A percentile compares a stretch with the other conserved stretches of the same genome.
phyloP scores from a whole-genome alignment of 2,888 invertebrate species.

The Dioctria rufipes region DNA sequence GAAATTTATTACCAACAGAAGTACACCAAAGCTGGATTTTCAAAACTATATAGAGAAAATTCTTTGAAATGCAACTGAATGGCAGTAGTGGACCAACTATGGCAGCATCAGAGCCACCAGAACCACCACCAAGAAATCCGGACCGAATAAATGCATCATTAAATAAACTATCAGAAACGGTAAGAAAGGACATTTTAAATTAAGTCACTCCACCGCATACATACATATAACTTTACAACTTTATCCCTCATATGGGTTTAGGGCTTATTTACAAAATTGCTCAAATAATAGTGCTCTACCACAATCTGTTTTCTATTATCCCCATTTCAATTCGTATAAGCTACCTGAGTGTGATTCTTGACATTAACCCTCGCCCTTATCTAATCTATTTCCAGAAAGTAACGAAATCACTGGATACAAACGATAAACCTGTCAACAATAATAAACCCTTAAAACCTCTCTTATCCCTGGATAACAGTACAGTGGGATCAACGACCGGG shows the following conservation, averaged over 20 bases:
- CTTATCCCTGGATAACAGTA: slow-evolving; percentile 67
- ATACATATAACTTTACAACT: not conserved
- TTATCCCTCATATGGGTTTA: not conserved
- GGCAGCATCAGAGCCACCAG: slow-evolving; percentile 72
- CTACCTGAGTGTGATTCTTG: not conserved
- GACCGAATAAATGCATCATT: slow-evolving; percentile 72
- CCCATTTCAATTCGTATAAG: not conserved
- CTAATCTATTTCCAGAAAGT: slow-evolving; percentile 65
- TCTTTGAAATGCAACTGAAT: slow-evolving; percentile 69
- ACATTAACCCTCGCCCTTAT: not conserved
- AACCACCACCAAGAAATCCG: slow-evolving; percentile 72
- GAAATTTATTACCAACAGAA: slow-evolving; percentile 29
- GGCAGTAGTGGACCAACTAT: slow-evolving; percentile 69
- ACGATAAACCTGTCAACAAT: slow-evolving; percentile 66
- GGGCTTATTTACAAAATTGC: not conserved
- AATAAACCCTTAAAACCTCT: slow-evolving; percentile 70
- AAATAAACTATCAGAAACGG: slow-evolving; percentile 70
- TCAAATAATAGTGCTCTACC: not conserved
- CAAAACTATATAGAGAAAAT: slow-evolving; percentile 31
- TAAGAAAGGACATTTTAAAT: slow-evolving; percentile 64
- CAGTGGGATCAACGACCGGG: slow-evolving; percentile 50
- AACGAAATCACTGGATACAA: slow-evolving; percentile 70
- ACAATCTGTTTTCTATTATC: not conserved
- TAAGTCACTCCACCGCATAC: not conserved
- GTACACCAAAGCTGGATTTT: slow-evolving; percentile 39